phyloP scores from a whole-genome alignment of 2,888 invertebrate genomes.

The Tetropium fuscum region DNA sequence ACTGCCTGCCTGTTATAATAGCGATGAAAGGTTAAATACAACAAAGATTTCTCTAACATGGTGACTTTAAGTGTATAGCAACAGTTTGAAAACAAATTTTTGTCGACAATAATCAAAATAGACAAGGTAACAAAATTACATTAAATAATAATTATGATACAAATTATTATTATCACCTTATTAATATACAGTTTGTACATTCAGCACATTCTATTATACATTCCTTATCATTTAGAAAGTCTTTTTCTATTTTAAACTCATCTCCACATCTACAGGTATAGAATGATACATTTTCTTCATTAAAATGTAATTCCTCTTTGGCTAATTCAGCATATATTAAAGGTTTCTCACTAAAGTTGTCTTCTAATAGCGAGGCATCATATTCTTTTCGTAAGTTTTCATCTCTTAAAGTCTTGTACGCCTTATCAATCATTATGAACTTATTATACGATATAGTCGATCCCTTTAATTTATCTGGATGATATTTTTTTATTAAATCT shows the following conservation, averaged over 20 bases:
- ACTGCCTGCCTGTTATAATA: too few relatives aligned
- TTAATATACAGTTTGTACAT: slow-evolving; percentile 78
- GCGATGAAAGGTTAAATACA: too few relatives aligned
- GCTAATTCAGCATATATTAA: slow-evolving; percentile 73
- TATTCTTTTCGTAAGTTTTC: slow-evolving; percentile 73
- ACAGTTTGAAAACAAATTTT: background rate
- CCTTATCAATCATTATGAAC: slow-evolving; percentile 73
- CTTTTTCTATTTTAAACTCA: slow-evolving; percentile 67
- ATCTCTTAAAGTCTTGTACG: slow-evolving; percentile 79
- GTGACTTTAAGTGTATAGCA: background rate
- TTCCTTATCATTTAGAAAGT: slow-evolving; percentile 61
- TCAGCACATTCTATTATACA: slow-evolving; percentile 76
- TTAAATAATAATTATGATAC: background rate
- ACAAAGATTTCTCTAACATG: too few relatives aligned
- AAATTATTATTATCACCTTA: slow-evolving; percentile 61
- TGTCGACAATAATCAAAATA: background rate
- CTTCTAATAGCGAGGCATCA: slow-evolving; percentile 72
- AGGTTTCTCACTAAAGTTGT: slow-evolving; percentile 69
- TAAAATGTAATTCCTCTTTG: slow-evolving; percentile 66
- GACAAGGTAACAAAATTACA: background rate
- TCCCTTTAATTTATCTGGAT: slow-evolving; percentile 70
- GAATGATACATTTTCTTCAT: slow-evolving; percentile 60
- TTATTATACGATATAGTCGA: slow-evolving; percentile 44
- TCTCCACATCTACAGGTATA: slow-evolving; percentile 81
- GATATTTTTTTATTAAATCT: slow-evolving; percentile 69